Percentiles rank a stretch among this genome's conserved stretches.
Conservation (phyloP, 53 echinoderm and acorn worm genomes). For the Glandiceps talaboti region DNA sequence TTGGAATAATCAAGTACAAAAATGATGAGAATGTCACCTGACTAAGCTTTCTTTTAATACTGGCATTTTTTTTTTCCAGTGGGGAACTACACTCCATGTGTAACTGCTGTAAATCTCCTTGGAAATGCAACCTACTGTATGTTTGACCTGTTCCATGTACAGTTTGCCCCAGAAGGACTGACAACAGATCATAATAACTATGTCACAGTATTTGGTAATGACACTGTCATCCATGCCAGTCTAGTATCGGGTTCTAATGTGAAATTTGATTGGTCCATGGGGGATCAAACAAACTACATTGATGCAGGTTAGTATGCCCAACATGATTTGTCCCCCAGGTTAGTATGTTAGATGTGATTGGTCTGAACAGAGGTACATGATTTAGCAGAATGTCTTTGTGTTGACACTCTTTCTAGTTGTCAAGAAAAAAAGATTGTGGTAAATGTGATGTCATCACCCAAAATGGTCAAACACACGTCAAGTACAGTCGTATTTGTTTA, state of each 20-base stretch:
- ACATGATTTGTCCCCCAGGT: too few relatives aligned
- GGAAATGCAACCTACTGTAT: conserved; percentile 31
- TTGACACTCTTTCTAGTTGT: too few relatives aligned
- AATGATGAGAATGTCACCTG: too few relatives aligned
- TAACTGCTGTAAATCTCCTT: conserved; percentile 41
- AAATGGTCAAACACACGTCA: too few relatives aligned
- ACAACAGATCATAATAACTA: conserved; percentile 16
- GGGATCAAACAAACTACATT: conserved; percentile 85
- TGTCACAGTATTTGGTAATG: conserved; percentile 50
- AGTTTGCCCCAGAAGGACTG: conserved; percentile 48
- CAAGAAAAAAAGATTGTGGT: too few relatives aligned
- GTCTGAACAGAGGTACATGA: too few relatives aligned
- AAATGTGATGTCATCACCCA: too few relatives aligned
- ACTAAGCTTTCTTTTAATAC: too few relatives aligned
- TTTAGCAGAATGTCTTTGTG: too few relatives aligned
- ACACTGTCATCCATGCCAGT: conserved; percentile 30
- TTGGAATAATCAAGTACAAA: too few relatives aligned
- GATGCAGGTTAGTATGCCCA: conserved; percentile 39
- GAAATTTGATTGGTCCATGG: conserved; percentile 94
- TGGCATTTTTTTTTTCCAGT: conserved; percentile 38
- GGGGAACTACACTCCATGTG: conserved; percentile 66
- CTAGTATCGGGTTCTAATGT: conserved; percentile 51
- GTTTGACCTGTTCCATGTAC: conserved; percentile 40
- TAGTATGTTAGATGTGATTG: too few relatives aligned
- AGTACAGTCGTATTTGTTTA: too few relatives aligned